Base-by-base conservation (phyloP, 1,140 invertebrate genomes). In the Diorhabda carinulata region DNA sequence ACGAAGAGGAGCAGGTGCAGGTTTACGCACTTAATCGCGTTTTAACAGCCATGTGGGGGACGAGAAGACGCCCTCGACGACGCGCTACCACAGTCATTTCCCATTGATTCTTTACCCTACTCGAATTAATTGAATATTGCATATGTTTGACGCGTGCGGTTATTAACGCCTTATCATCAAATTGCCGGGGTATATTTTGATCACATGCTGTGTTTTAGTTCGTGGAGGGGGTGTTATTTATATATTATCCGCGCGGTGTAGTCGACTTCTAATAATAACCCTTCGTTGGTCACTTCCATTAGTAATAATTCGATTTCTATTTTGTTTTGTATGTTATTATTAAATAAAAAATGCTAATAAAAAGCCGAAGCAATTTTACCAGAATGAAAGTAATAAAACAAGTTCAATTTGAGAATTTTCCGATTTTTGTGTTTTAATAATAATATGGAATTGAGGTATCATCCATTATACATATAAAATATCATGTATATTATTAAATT, bases 101-200 rank as follows among this genome's bases (percentile, higher is more conserved):
- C 47, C 47, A 8, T n/a, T n/a, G 47, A 6, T 7, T 7, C 59
- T 10, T n/a, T 9, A 61, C 42, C 25, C 10, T 41, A 41, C 42
- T 41, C 40, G 9, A 61, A 61, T 61, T 61, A 61, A 61, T 61
- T 61, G 59, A 61, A 61, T 61, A n/a, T 41, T 43, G 59, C 59
- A 61, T 61, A 61, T 61, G 59, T 61, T 61, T 61, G 25, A 61
- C 59, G 42, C 42, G 59, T 43, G 7, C 41, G 47, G 47, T 52
- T 52, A 52, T 52, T 52, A 52, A 52, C 47, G 47, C 47, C 47
- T 52, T 52, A 52, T 52, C 47, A 8, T 52, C 47, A 52, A 52
- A 52, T 52, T 52, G 47, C 47, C 47, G 47, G 47, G 47, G n/a
- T 52, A 52, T 8, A 52, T 52, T 52, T 52, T 52, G 2, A 52